A percentile compares a stretch with the other conserved stretches of the same genome.
Conservation (phyloP, 2,888 invertebrate species). For the Temnothorax ravouxi region DNA sequence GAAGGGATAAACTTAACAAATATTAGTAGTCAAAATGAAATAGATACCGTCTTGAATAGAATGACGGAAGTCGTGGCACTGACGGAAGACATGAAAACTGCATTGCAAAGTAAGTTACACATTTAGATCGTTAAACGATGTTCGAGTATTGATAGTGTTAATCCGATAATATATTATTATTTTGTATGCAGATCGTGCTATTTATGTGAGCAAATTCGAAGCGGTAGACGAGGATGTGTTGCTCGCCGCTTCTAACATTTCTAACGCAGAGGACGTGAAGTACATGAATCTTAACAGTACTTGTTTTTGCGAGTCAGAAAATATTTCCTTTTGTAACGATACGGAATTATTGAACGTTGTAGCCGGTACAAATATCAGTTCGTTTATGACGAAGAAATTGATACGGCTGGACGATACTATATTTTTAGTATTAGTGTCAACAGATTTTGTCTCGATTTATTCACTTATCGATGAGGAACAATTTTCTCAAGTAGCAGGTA, state of each 20-base stretch:
- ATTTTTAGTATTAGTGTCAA: slow-evolving; percentile 59
- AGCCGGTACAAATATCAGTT: slow-evolving; percentile 26
- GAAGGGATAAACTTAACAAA: slow-evolving; percentile 66
- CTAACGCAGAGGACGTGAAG: background rate
- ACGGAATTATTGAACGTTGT: slow-evolving; percentile 2
- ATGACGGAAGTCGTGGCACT: slow-evolving; percentile 41
- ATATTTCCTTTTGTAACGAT: slow-evolving; percentile 55
- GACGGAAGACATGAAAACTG: slow-evolving; percentile 67
- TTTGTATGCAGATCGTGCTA: slow-evolving; percentile 70
- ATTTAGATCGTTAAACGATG: background rate
- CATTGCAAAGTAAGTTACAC: slow-evolving; percentile 72
- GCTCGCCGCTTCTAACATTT: background rate
- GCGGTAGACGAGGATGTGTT: slow-evolving; percentile 53
- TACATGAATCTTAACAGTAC: background rate
- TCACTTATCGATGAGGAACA: background rate
- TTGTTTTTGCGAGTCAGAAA: slow-evolving; percentile 55
- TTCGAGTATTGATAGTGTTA: background rate
- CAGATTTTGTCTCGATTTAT: slow-evolving; percentile 56
- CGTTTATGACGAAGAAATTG: slow-evolving; percentile 55
- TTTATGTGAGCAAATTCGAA: slow-evolving; percentile 74
- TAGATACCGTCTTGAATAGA: slow-evolving; percentile 34
- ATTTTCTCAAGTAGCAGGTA: slow-evolving; percentile 56
- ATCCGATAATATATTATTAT: background rate
- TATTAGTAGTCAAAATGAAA: slow-evolving; percentile 39
- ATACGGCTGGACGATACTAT: slow-evolving; percentile 42